phyloP scores from a whole-genome alignment of 2,113 vertebrate genomes.

The Trichechus manatus region DNA sequence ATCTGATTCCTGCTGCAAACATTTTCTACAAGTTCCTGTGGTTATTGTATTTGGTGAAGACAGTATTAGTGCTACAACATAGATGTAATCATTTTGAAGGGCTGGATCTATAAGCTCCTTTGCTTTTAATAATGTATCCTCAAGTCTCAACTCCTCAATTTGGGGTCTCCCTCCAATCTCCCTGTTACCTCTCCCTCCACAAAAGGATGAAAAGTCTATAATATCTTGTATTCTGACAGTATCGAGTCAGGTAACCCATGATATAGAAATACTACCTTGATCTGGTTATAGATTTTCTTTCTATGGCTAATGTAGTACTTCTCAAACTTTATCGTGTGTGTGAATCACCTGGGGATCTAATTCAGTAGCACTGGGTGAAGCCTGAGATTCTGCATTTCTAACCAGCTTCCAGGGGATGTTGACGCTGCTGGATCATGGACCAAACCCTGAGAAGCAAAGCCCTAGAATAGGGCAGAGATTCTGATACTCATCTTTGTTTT shows the following conservation, averaged over 20 bases:
- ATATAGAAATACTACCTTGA: neutral
- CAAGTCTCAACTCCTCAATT: neutral
- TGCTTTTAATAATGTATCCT: neutral
- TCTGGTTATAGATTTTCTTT: neutral
- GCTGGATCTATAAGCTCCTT: neutral
- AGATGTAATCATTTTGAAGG: slow-evolving; percentile 15
- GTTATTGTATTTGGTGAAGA: neutral
- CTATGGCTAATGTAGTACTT: neutral
- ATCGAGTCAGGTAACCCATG: neutral
- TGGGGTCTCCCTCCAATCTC: neutral
- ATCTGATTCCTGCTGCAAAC: neutral
- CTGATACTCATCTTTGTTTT: neutral
- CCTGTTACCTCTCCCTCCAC: neutral
- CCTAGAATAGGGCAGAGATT: neutral
- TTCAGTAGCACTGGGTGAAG: neutral
- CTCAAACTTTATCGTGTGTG: neutral
- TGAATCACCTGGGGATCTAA: neutral
- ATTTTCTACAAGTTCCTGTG: slow-evolving; percentile 27
- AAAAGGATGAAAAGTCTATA: neutral
- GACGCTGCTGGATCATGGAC: neutral
- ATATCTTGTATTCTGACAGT: neutral
- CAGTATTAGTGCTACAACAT: neutral
- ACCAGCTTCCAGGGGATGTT: neutral
- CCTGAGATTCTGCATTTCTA: neutral
- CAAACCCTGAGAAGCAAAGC: neutral